phyloP scores from a whole-genome alignment of 1,140 invertebrate species.

The Vollenhovia emeryi region DNA sequence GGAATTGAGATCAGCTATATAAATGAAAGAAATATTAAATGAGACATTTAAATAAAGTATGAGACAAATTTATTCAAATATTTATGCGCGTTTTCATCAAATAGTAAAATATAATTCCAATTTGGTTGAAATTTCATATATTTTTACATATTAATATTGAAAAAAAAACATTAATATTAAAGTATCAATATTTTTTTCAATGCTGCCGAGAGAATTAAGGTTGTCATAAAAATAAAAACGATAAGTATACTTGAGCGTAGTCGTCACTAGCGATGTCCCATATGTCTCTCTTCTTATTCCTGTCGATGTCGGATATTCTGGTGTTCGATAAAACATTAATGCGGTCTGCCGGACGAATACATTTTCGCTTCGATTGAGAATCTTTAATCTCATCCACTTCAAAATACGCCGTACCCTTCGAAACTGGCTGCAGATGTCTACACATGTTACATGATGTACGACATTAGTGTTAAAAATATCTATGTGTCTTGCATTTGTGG shows the following conservation, averaged over 20 bases:
- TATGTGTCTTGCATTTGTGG: neutral
- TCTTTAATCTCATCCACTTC: constrained; percentile 72
- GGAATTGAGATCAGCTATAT: neutral
- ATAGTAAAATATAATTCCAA: neutral
- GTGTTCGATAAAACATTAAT: constrained; percentile 59
- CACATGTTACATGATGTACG: neutral
- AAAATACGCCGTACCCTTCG: constrained; percentile 65
- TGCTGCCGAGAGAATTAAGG: neutral
- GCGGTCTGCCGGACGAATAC: constrained; percentile 29
- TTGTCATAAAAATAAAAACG: neutral
- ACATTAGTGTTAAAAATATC: neutral
- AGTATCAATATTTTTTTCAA: neutral
- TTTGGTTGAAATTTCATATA: neutral
- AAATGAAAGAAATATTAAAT: neutral
- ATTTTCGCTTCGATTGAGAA: constrained; percentile 1
- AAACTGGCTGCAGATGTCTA: constrained; percentile 65
- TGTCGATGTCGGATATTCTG: constrained; percentile 28
- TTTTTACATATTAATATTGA: neutral
- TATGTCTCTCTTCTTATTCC: neutral
- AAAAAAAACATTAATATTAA: no score
- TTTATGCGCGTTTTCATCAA: neutral
- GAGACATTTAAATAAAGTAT: neutral
- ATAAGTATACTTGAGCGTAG: neutral
- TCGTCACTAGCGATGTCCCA: constrained; percentile 56
- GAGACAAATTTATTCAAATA: neutral